phyloP scores from a whole-genome alignment of 64 coral and sea anemone species.

The Platygyra sinensis region DNA sequence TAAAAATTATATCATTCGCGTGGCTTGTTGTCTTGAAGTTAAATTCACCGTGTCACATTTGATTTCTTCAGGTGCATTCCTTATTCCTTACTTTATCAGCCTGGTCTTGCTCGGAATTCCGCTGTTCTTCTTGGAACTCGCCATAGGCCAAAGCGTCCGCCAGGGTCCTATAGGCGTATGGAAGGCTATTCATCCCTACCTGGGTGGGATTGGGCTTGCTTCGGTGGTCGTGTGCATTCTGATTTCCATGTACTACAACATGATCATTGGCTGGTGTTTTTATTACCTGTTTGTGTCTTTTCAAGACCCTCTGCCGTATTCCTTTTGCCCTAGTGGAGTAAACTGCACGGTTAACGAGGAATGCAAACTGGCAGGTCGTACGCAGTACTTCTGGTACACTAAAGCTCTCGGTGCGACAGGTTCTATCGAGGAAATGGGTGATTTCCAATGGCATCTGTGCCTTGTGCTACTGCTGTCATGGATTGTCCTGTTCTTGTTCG shows the following conservation, averaged over 20 bases:
- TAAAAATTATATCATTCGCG: too few species aligned
- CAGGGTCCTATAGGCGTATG: conserved; percentile 85
- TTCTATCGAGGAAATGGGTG: conserved; percentile 65
- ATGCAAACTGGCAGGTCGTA: conserved; percentile 62
- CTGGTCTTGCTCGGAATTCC: conserved; percentile 73
- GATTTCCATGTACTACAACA: conserved; percentile 77
- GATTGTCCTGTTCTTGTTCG: conserved; percentile 67
- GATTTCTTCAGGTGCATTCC: conserved; percentile 62
- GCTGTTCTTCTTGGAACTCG: conserved; percentile 79
- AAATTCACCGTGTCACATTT: not conserved
- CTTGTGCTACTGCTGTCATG: conserved; percentile 54
- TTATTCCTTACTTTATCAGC: conserved; percentile 76
- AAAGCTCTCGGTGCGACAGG: conserved; percentile 54
- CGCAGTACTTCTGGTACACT: conserved; percentile 81
- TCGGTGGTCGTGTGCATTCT: conserved; percentile 64
- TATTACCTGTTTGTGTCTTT: conserved; percentile 70
- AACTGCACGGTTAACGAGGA: conserved; percentile 49
- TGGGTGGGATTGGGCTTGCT: conserved; percentile 74
- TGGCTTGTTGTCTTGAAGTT: too few species aligned
- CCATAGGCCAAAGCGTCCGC: conserved; percentile 79
- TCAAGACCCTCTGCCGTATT: conserved; percentile 68
- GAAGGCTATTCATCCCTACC: conserved; percentile 78
- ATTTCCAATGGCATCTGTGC: conserved; percentile 68
- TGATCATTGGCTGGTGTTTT: conserved; percentile 78
- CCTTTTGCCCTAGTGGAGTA: conserved; percentile 45